phyloP scores from a whole-genome alignment of 1,140 invertebrate species.

The Ceratoteleas bidentatus region DNA sequence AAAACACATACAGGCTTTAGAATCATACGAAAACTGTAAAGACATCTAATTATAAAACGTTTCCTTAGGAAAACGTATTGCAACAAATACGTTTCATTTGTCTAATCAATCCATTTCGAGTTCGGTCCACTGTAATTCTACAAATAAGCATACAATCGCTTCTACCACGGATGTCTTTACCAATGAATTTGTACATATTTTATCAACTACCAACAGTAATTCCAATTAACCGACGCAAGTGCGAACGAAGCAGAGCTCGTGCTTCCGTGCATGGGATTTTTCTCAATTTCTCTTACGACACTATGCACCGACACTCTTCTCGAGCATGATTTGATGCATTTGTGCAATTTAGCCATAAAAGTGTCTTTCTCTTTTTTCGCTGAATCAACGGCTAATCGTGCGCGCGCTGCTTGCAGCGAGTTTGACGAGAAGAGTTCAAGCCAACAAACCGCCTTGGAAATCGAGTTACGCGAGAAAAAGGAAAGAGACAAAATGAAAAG shows the following conservation, averaged over 20 bases:
- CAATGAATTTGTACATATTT: conserved; percentile 34
- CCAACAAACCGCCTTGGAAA: neutral
- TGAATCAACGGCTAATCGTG: neutral
- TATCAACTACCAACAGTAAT: conserved; percentile 24
- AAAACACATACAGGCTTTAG: conserved; percentile 81
- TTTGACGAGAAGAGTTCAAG: too few species aligned
- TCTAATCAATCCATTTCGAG: neutral
- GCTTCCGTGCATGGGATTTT: conserved; percentile 58
- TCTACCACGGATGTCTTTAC: conserved; percentile 34
- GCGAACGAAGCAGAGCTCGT: conserved; percentile 21
- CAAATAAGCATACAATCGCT: neutral
- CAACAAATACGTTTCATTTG: neutral
- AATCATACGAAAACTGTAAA: conserved; percentile 37
- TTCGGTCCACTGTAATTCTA: neutral
- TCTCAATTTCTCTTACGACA: conserved; percentile 67
- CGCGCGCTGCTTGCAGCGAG: too few species aligned
- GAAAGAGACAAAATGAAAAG: conserved; percentile 67
- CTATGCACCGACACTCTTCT: conserved; percentile 75
- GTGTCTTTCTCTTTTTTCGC: conserved; percentile 61
- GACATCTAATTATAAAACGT: conserved; percentile 25
- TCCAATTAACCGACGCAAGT: conserved; percentile 28
- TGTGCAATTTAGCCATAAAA: conserved; percentile 60
- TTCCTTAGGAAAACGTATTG: neutral
- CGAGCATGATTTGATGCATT: conserved; percentile 73
- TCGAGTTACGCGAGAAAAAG: conserved; percentile 54